phyloP scores from a whole-genome alignment of 2,113 vertebrate genomes.

The Ivindomyrus marchei region DNA sequence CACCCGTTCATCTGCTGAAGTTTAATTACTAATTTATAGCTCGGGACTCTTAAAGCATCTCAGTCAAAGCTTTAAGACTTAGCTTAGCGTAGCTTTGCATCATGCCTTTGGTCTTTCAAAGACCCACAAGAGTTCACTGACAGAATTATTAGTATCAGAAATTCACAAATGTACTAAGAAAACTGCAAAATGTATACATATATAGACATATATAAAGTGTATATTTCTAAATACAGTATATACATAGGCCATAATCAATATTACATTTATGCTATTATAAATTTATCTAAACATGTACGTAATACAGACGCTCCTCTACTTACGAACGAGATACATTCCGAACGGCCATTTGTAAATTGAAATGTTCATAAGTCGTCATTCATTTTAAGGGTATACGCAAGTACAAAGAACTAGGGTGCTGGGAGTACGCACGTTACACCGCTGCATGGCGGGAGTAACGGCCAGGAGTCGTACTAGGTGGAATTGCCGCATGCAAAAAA shows the following conservation, averaged over 20 bases:
- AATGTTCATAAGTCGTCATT: too few relatives aligned
- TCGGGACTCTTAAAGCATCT: not conserved
- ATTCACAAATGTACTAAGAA: not conserved
- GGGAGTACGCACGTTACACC: fast-evolving
- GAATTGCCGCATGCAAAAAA: too few relatives aligned
- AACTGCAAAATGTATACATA: not conserved
- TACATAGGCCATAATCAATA: not conserved
- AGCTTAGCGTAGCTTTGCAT: not conserved
- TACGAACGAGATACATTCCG: too few relatives aligned
- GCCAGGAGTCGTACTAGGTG: too few relatives aligned
- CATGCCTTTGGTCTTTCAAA: not conserved
- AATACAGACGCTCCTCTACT: too few relatives aligned
- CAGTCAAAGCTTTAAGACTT: not conserved
- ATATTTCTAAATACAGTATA: not conserved
- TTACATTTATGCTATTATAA: not conserved
- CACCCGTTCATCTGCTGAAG: not conserved
- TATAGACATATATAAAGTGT: not conserved
- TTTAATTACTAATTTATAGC: not conserved
- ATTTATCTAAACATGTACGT: not conserved
- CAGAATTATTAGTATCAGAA: not conserved
- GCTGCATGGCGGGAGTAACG: too few relatives aligned
- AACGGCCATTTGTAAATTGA: too few relatives aligned
- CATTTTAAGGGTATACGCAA: too few relatives aligned
- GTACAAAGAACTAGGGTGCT: too few relatives aligned
- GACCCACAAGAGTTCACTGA: not conserved